Conservation (phyloP, 2,113 vertebrate genomes). For the Rhinopomastus cyanomelas region DNA sequence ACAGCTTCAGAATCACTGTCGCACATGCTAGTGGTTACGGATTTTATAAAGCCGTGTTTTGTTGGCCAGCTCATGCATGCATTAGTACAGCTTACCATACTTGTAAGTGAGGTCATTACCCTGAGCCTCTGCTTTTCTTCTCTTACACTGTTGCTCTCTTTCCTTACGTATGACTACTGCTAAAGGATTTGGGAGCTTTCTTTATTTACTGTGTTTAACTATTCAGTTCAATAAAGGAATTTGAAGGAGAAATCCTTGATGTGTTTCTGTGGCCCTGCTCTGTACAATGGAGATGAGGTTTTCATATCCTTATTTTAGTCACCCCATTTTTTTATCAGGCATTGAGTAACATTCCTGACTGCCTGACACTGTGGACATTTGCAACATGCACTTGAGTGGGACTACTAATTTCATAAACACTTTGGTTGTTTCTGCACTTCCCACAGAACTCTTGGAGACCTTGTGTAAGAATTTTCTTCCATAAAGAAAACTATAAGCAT, state of each 20-base stretch:
- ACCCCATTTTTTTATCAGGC: not conserved
- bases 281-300: not conserved
- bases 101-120: not conserved
- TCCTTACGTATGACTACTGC: not conserved
- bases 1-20: not conserved
- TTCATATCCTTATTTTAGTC: not conserved
- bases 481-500: not conserved
- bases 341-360: not conserved
- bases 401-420: not conserved
- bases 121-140: not conserved
- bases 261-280: not conserved
- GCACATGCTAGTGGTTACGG: not conserved
- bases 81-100: not conserved
- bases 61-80: not conserved
- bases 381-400: not conserved
- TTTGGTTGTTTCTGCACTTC: not conserved
- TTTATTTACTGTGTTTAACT: not conserved
- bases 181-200: not conserved
- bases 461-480: not conserved
- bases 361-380: not conserved
- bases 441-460: not conserved
- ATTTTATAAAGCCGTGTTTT: not conserved
- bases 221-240: not conserved
- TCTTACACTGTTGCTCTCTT: not conserved
- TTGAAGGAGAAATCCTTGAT: not conserved